Percentiles rank a stretch among this genome's conserved stretches.
Evolutionary conservation across 2,113 vertebrate genomes (phyloP).

Genomic region (Kryptolebias marmoratus): DNA sequence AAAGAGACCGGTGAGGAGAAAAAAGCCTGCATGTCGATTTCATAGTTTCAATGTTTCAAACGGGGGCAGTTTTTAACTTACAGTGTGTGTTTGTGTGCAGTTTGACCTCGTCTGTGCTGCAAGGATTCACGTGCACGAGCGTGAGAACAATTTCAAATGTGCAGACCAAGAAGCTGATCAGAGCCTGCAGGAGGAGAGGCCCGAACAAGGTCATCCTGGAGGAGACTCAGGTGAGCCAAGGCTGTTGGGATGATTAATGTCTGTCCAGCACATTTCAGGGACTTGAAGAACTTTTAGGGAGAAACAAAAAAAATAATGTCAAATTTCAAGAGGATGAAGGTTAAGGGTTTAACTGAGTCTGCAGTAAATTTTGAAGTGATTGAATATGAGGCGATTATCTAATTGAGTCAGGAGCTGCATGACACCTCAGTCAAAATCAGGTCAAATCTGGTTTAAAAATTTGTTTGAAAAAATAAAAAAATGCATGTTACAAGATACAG

Average conservation of each 20-base stretch:
- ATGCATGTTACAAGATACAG: too few relatives aligned
- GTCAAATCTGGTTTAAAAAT: too few relatives aligned
- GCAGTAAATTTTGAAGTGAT: too few relatives aligned
- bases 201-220: slow-evolving; percentile 53
- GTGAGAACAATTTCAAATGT: slow-evolving; percentile 17
- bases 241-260: neutral
- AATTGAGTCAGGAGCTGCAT: too few relatives aligned
- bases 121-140: slow-evolving; percentile 78
- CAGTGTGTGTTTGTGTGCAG: slow-evolving; percentile 53
- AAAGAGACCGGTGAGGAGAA: neutral
- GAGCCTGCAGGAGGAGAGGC: slow-evolving; percentile 55
- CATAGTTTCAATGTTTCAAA: neutral
- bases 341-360: too few relatives aligned
- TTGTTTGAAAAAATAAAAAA: too few relatives aligned
- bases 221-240: slow-evolving; percentile 77
- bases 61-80: too few relatives aligned
- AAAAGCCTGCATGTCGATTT: neutral
- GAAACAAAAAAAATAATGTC: too few relatives aligned
- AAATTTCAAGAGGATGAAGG: too few relatives aligned
- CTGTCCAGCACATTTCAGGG: neutral
- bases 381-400: too few relatives aligned
- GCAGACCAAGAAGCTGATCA: slow-evolving; percentile 66
- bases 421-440: too few relatives aligned
- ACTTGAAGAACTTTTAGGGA: too few relatives aligned
- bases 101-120: slow-evolving; percentile 74